phyloP scores from a whole-genome alignment of 2,113 vertebrate species.

The Psophia crepitans region DNA sequence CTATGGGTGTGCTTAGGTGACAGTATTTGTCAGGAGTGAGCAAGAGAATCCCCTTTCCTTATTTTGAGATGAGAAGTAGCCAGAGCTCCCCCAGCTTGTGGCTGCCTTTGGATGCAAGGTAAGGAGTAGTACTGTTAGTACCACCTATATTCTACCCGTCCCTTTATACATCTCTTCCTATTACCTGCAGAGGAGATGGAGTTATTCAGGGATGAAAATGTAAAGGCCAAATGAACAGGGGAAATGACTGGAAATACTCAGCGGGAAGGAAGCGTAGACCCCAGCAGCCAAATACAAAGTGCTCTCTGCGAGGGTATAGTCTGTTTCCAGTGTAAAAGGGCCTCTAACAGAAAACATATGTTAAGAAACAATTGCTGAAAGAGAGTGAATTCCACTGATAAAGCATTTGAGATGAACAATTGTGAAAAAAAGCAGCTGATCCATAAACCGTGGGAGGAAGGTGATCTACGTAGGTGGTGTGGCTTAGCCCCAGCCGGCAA shows the following conservation, averaged over 20 bases:
- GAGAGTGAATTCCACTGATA: neutral
- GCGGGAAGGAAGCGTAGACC: neutral
- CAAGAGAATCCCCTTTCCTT: neutral
- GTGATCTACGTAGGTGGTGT: neutral
- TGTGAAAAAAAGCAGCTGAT: neutral
- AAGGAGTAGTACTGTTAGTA: neutral
- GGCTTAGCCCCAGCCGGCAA: too few species aligned
- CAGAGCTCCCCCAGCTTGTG: neutral
- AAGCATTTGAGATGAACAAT: neutral
- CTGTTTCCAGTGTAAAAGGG: neutral
- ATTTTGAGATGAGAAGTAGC: neutral
- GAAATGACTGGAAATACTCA: neutral
- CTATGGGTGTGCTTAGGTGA: neutral
- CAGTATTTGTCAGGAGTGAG: neutral
- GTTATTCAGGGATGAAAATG: neutral
- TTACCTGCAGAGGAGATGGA: neutral
- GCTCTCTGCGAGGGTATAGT: neutral
- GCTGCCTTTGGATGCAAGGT: neutral
- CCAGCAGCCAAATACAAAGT: neutral
- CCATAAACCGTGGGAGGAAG: neutral
- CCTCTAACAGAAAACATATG: neutral
- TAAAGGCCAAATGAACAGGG: neutral
- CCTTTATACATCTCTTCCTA: accelerated
- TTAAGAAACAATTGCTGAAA: neutral
- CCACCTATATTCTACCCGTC: neutral